phyloP scores from a whole-genome alignment of 1,140 invertebrate species.

The Amphibalanus amphitrite region DNA sequence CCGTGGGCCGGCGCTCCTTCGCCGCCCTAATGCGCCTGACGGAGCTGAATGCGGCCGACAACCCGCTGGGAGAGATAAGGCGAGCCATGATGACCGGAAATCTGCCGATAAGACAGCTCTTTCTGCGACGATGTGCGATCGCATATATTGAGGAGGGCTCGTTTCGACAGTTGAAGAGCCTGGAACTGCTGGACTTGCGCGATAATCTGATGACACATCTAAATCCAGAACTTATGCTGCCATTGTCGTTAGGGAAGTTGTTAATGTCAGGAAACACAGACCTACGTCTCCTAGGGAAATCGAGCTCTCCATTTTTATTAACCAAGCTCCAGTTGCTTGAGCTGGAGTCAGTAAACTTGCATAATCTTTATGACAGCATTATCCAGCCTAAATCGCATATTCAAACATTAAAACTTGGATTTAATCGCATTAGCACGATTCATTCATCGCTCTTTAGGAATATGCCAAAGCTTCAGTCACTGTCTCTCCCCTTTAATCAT shows the following conservation, averaged over 20 bases:
- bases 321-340: slow-evolving; percentile 50
- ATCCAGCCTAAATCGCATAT: slow-evolving; percentile 9
- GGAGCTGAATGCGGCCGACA: slow-evolving; percentile 41
- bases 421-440: slow-evolving; percentile 15
- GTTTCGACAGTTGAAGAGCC: slow-evolving; percentile 41
- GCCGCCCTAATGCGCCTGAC: slow-evolving; percentile 23
- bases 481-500: slow-evolving; percentile 26
- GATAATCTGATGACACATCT: slow-evolving; percentile 52
- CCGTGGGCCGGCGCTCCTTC: slow-evolving; percentile 31
- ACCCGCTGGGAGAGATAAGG: slow-evolving; percentile 26
- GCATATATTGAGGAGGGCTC: slow-evolving; percentile 40
- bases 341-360: slow-evolving; percentile 31
- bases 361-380: background rate
- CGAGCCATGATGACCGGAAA: slow-evolving; percentile 38
- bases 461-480: slow-evolving; percentile 16
- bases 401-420: slow-evolving; percentile 13
- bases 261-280: slow-evolving; percentile 54
- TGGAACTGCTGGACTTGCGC: slow-evolving; percentile 49
- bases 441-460: slow-evolving; percentile 15
- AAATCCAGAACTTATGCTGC: slow-evolving; percentile 48
- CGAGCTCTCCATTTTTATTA: slow-evolving; percentile 47
- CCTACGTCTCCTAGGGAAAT: slow-evolving; percentile 26
- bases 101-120: slow-evolving; percentile 36
- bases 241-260: slow-evolving; percentile 28
- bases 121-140: slow-evolving; percentile 41